Base-by-base conservation (phyloP, 2,797 vertebrate genomes). In the Tauraco hartlaubi region DNA sequence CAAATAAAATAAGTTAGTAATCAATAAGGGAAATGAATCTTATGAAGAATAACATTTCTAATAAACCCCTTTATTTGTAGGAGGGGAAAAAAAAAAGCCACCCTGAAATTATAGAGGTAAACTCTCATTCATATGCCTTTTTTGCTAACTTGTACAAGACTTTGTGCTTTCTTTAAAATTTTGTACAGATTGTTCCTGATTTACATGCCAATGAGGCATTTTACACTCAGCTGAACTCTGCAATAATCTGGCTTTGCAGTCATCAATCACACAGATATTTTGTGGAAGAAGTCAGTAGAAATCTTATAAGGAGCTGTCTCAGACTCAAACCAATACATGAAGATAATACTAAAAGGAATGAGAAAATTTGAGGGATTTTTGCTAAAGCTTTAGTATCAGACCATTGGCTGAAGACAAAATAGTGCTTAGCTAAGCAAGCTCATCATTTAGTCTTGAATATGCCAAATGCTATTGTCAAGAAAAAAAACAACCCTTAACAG, bases 151-250 rank as follows among this genome's bases (percentile, higher is more conserved):
- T 63, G 8, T 31, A 25, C 9, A 29, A 33, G 26, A 13, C 16
- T 48, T 43, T 48, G 11, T 64, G 14, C 11, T 67, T 6, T 33
- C 10, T 85, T 69, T 46, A 54, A 80, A 77, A 21, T 43, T 16
- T 62, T 49, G 11, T 51, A 17, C 17, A 35, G 16, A 11, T 28
- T 78, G 8, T 71, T 80, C 26, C 21, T 59, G 52, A 69, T 58
- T 77, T 58, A 21, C 0, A 1, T 58, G 43, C 5, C 15, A 39
- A 0, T 14, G 16, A 31, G n/a, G 4, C 5, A 9, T 61, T 9
- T 61, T 72, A 9, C 12, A 26, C 29, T 51, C n/a, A 59, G 1
- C 13, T 31, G 10, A 72, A 31, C 15, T 51, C 23, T 15, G 12
- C 22, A 54, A 5, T 44, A 7, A 31, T 41, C 44, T 44, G 67